Percentiles rank a stretch among this genome's conserved stretches.
Evolutionary conservation across 2,888 invertebrate genomes (phyloP).

Genomic region (Yponomeuta sedellus): DNA sequence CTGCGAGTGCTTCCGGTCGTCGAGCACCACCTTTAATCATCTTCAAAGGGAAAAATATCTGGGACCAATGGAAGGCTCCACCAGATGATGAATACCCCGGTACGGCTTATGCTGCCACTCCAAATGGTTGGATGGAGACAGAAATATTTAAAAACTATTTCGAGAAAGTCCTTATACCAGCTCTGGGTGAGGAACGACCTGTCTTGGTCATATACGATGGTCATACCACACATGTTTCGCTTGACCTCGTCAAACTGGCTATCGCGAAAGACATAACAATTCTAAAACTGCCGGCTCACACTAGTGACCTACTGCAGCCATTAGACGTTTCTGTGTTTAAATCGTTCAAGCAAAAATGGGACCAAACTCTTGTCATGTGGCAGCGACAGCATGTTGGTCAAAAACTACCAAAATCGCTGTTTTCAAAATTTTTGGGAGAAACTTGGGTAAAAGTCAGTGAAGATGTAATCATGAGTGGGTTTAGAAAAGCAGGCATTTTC

Average conservation of each 20-base stretch:
- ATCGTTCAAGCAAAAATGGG: conserved; percentile 30
- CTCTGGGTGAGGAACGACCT: conserved; percentile 25
- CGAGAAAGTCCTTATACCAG: conserved; percentile 20
- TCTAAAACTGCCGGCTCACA: conserved; percentile 28
- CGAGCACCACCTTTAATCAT: conserved; percentile 18
- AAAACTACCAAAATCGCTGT: conserved; percentile 26
- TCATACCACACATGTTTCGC: conserved; percentile 28
- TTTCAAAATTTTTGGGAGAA: conserved; percentile 26
- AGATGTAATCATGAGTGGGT: background rate
- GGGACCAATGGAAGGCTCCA: conserved; percentile 22
- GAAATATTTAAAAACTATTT: conserved; percentile 16
- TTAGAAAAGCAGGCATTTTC: background rate
- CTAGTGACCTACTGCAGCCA: conserved; percentile 26
- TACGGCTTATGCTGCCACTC: conserved; percentile 28
- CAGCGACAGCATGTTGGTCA: conserved; percentile 26
- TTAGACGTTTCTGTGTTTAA: conserved; percentile 29
- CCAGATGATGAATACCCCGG: conserved; percentile 14
- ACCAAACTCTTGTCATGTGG: conserved; percentile 27
- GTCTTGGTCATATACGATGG: conserved; percentile 32
- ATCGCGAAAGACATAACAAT: conserved; percentile 23
- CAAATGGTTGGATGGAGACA: conserved; percentile 34
- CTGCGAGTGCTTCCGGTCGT: conserved; percentile 18
- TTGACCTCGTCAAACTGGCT: conserved; percentile 27
- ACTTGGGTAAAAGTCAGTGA: conserved; percentile 23
- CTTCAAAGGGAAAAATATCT: conserved; percentile 22